Percentiles rank a stretch among this genome's conserved stretches.
Evolutionary conservation across 2,888 invertebrate genomes (phyloP).

Genomic region (Esperia sulphurella): DNA sequence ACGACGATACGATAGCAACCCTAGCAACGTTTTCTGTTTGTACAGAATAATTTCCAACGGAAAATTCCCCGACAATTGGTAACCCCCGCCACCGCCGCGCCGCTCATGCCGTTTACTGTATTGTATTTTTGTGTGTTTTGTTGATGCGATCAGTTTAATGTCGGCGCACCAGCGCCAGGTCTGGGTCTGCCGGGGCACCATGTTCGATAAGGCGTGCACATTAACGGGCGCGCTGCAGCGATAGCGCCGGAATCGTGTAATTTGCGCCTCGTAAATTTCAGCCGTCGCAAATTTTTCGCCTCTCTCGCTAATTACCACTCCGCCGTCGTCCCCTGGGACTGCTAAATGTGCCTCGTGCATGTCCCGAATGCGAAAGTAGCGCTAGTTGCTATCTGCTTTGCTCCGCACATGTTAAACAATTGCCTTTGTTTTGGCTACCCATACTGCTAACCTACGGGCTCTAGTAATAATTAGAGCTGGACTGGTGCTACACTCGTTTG

Average conservation of each 20-base stretch:
- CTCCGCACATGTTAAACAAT: constrained; percentile 63
- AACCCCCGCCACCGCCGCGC: constrained; percentile 5
- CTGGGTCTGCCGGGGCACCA: constrained; percentile 33
- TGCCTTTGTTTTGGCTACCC: constrained; percentile 68
- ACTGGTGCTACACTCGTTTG: background rate
- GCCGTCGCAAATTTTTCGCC: constrained; percentile 78
- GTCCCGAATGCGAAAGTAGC: constrained; percentile 70
- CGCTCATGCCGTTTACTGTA: constrained; percentile 19
- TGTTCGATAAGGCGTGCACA: constrained; percentile 74
- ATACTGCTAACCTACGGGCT: constrained; percentile 54
- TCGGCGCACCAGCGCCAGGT: constrained; percentile 24
- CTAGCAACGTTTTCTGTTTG: background rate
- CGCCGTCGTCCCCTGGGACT: constrained; percentile 69
- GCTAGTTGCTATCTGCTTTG: constrained; percentile 55
- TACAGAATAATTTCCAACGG: constrained; percentile 1
- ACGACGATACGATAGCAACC: background rate
- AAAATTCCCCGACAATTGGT: constrained; percentile 1
- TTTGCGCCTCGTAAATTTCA: constrained; percentile 79
- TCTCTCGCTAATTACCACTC: constrained; percentile 76
- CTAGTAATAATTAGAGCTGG: background rate
- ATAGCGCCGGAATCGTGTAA: constrained; percentile 74
- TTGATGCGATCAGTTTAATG: constrained; percentile 53
- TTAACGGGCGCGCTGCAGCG: constrained; percentile 69
- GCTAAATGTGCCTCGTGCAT: constrained; percentile 72
- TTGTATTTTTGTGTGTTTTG: constrained; percentile 45